Evolutionary conservation across 2,797 vertebrate genomes (phyloP).

Genomic region (Euphonia xanthogaster): DNA sequence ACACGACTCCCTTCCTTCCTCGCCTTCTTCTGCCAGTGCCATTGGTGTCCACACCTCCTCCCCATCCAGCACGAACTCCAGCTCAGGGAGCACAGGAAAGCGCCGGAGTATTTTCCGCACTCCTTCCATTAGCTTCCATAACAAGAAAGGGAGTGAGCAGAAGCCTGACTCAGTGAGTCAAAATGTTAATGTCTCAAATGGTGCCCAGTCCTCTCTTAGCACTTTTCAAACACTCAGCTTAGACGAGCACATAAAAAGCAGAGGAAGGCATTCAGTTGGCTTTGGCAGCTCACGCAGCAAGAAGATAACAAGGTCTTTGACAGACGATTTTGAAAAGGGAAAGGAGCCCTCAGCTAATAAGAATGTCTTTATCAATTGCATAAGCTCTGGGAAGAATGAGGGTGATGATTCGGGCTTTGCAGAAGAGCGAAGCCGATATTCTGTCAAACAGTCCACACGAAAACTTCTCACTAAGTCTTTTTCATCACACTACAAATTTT

Average conservation of each 20-base stretch:
- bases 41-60: conserved; percentile 92
- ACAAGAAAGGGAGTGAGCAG: conserved; percentile 84
- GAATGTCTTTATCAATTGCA: conserved; percentile 95
- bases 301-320: conserved; percentile 93
- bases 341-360: conserved; percentile 83
- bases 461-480: conserved; percentile 94
- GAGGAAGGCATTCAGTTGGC: conserved; percentile 86
- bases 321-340: conserved; percentile 90
- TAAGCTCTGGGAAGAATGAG: conserved; percentile 91
- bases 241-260: conserved; percentile 80
- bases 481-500: conserved; percentile 91
- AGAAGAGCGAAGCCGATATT: conserved; percentile 83
- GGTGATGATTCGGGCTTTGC: conserved; percentile 93
- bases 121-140: conserved; percentile 90
- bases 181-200: conserved; percentile 75
- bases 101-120: conserved; percentile 93
- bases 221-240: conserved; percentile 70
- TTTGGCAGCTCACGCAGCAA: conserved; percentile 88
- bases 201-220: conserved; percentile 71
- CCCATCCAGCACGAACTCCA: conserved; percentile 97
- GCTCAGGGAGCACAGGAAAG: conserved; percentile 94
- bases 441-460: conserved; percentile 84
- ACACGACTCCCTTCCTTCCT: conserved; percentile 95
- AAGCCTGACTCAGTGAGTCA: conserved; percentile 76
- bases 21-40: conserved; percentile 88